Conservation (phyloP, 37 sponge, comb jelly and placozoan genomes). For the Halisarca cf. caerulea region DNA sequence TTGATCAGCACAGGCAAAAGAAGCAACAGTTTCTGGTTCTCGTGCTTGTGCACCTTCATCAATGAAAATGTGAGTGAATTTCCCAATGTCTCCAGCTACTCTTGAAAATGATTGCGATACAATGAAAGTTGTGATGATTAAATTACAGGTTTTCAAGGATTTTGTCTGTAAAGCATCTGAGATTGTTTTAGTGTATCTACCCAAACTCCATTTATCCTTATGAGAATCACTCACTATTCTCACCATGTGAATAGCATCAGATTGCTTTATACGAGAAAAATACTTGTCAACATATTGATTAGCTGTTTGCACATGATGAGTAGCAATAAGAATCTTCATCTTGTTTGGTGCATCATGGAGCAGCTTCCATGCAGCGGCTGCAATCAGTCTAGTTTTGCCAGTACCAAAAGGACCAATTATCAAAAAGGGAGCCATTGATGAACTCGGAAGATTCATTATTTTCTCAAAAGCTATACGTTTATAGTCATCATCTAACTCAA, state of each 20-base stretch:
- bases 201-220: not conserved
- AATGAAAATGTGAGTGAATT: conserved; percentile 14
- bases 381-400: conserved; percentile 73
- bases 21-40: conserved; percentile 13
- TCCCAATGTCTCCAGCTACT: not conserved
- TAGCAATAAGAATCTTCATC: conserved; percentile 48
- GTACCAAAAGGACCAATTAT: conserved; percentile 74
- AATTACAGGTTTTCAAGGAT: not conserved
- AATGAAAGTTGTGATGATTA: conserved; percentile 58
- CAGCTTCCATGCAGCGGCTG: conserved; percentile 42
- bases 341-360: not conserved
- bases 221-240: not conserved
- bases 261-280: conserved; percentile 13
- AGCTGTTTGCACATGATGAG: conserved; percentile 70
- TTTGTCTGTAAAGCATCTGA: too few relatives aligned
- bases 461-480: conserved; percentile 29
- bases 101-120: not conserved
- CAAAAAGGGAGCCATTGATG: conserved; percentile 45
- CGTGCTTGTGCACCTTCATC: conserved; percentile 23
- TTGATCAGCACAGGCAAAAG: not conserved
- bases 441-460: conserved; percentile 27
- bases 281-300: conserved; percentile 49
- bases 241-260: not conserved
- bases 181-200: too few relatives aligned
- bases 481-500: not conserved